Evolutionary conservation across 2,888 invertebrate species (phyloP).

Genomic region (Andrena minutula): DNA sequence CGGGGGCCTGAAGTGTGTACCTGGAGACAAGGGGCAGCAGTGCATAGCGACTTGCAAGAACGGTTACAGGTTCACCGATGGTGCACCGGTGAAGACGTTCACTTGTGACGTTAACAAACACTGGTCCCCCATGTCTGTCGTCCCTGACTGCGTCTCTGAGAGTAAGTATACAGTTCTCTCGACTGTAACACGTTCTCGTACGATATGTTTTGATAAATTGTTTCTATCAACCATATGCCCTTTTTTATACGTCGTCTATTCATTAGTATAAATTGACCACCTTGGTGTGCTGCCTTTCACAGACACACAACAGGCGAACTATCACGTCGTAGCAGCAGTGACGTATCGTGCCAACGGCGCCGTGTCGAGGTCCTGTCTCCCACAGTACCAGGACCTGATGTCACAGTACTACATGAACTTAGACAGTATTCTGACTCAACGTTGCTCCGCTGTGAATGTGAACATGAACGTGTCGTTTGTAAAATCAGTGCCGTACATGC

Average conservation of each 20-base stretch:
- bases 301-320: slow-evolving; percentile 97
- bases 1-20: slow-evolving; percentile 94
- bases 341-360: slow-evolving; percentile 96
- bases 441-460: slow-evolving; percentile 97
- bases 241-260: too few relatives aligned
- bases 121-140: slow-evolving; percentile 95
- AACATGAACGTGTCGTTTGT: slow-evolving; percentile 97
- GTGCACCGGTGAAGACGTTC: slow-evolving; percentile 94
- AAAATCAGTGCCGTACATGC: slow-evolving; percentile 91
- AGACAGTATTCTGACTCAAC: slow-evolving; percentile 93
- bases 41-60: slow-evolving; percentile 96
- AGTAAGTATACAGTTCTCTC: slow-evolving; percentile 86
- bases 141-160: slow-evolving; percentile 98
- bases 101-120: slow-evolving; percentile 92
- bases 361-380: slow-evolving; percentile 93
- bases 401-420: slow-evolving; percentile 92
- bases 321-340: slow-evolving; percentile 94
- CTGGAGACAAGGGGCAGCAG: slow-evolving; percentile 93
- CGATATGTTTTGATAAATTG: too few relatives aligned
- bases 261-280: neutral
- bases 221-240: too few relatives aligned
- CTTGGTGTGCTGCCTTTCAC: slow-evolving; percentile 48
- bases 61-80: slow-evolving; percentile 96
- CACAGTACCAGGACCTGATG: slow-evolving; percentile 93
- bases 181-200: neutral